Percentiles rank a stretch among this genome's conserved stretches.
Evolutionary conservation across 1,140 invertebrate genomes (phyloP).

Genomic region (Trichonephila clavipes): DNA sequence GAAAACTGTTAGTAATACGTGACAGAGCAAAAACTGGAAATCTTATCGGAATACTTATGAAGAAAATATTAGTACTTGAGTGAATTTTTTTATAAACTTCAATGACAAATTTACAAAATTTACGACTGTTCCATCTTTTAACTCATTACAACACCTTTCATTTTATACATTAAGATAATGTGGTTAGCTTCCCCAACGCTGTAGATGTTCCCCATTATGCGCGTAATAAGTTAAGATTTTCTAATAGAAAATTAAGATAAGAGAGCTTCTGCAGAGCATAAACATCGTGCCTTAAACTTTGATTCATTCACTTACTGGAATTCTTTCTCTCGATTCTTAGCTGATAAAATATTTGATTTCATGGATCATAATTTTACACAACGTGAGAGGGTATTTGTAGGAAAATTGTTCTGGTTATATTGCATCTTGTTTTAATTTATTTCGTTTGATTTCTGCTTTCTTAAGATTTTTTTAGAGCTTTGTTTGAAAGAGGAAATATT

Average conservation of each 20-base stretch:
- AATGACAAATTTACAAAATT: no score
- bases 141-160: no score
- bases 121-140: no score
- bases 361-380: background rate
- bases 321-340: background rate
- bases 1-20: no score
- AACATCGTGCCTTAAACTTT: constrained; percentile 37
- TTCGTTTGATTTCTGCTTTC: background rate
- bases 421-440: background rate
- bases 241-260: constrained; percentile 57
- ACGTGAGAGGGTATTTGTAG: background rate
- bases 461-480: background rate
- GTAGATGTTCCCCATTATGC: constrained; percentile 33
- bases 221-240: background rate
- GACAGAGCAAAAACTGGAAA: no score
- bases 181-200: background rate
- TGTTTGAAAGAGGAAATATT: background rate
- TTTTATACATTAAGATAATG: constrained; percentile 40
- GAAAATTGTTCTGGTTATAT: background rate
- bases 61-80: no score
- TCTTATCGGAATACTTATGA: no score
- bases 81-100: no score
- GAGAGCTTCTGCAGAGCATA: constrained; percentile 2
- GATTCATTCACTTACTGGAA: constrained; percentile 6
- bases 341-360: constrained; percentile 34